Evolutionary conservation across 2,888 invertebrate species (phyloP).

Genomic region (Lycaena phlaeas): DNA sequence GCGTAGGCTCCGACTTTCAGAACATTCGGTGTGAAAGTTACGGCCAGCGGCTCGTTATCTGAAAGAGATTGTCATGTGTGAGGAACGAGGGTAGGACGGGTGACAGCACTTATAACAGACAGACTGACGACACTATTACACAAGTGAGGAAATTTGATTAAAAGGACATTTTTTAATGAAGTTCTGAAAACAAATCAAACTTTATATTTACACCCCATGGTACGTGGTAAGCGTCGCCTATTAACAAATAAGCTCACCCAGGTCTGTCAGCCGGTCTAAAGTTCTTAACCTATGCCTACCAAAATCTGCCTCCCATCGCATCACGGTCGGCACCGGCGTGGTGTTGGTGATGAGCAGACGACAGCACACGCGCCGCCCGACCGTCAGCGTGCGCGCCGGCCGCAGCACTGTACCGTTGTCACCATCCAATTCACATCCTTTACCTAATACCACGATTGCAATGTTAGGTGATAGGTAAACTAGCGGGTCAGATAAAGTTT

Average conservation of each 20-base stretch:
- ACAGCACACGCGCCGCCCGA: constrained; percentile 30
- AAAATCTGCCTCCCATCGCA: constrained; percentile 36
- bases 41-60: constrained; percentile 28
- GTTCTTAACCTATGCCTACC: constrained; percentile 22
- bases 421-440: constrained; percentile 26
- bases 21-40: constrained; percentile 36
- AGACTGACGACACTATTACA: too few species aligned
- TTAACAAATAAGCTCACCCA: background rate
- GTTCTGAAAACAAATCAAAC: too few species aligned
- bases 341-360: constrained; percentile 36
- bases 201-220: too few species aligned
- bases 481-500: too few species aligned
- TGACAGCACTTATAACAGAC: too few species aligned
- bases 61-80: too few species aligned
- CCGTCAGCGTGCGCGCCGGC: constrained; percentile 31
- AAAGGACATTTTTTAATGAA: too few species aligned
- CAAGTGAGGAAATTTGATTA: too few species aligned
- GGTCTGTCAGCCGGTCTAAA: too few species aligned
- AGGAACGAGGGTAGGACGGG: too few species aligned
- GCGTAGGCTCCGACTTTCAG: constrained; percentile 18
- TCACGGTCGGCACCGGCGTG: constrained; percentile 37
- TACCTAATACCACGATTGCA: constrained; percentile 24
- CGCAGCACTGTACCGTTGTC: constrained; percentile 30
- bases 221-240: too few species aligned
- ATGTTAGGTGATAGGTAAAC: constrained; percentile 22